A percentile compares a stretch with the other conserved stretches of the same genome.
Conservation (phyloP, 2,113 vertebrate species). For the Notarius quadriscutis region DNA sequence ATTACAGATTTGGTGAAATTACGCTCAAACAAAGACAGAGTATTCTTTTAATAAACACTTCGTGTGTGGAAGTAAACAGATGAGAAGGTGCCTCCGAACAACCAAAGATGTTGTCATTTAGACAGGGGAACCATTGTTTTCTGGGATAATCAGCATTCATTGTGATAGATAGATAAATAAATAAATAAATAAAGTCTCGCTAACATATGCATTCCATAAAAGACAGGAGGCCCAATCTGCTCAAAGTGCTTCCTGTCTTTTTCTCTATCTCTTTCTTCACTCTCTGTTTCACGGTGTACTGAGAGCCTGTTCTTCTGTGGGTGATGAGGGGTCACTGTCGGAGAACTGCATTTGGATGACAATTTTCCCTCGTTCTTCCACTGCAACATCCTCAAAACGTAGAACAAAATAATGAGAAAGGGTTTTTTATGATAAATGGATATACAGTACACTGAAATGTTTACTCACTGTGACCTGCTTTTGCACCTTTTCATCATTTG, state of each 20-base stretch:
- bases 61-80: background rate
- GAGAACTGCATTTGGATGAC: background rate
- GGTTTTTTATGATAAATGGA: background rate
- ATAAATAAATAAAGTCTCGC: constrained; percentile 29
- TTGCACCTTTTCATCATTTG: background rate
- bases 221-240: constrained; percentile 11
- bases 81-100: background rate
- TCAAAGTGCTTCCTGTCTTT: constrained; percentile 27
- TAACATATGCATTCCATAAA: constrained; percentile 22
- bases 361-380: background rate
- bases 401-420: background rate
- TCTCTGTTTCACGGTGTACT: background rate
- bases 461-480: background rate
- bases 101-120: constrained; percentile 11
- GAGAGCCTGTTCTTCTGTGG: background rate
- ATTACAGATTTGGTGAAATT: background rate
- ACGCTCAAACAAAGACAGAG: background rate
- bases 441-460: background rate
- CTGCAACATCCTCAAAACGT: background rate
- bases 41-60: background rate
- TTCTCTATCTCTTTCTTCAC: background rate
- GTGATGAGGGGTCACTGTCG: constrained; percentile 8
- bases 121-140: constrained; percentile 41
- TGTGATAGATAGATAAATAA: constrained; percentile 15
- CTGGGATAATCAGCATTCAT: constrained; percentile 55